These are phyloP conservation scores for Pachyuromys duprasi DNA, from an alignment of 2,797 vertebrate species.

Conservation along the genomic window DNA sequence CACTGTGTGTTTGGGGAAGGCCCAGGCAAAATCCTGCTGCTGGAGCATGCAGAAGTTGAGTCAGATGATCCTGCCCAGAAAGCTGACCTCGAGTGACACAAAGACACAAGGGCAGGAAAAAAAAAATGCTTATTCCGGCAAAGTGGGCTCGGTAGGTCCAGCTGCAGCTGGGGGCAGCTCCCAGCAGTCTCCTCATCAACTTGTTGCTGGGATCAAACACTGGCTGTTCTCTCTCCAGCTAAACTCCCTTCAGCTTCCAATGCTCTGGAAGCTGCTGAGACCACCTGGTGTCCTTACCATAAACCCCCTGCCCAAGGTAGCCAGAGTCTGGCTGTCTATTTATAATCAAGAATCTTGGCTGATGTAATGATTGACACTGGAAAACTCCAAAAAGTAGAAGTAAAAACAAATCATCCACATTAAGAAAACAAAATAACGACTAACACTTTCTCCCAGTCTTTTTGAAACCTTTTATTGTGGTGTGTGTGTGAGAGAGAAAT, in stretches of 20 bases:
- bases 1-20: not conserved
- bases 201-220: not conserved
- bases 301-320: not conserved
- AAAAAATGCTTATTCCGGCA: not conserved
- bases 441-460: conserved; percentile 4
- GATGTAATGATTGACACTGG: not conserved
- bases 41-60: not conserved
- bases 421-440: not conserved
- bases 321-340: not conserved
- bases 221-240: not conserved
- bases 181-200: not conserved
- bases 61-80: conserved; percentile 3
- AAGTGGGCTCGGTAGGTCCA: not conserved
- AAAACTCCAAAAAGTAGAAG: conserved; percentile 17
- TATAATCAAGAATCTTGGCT: conserved; percentile 24
- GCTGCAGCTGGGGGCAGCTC: not conserved
- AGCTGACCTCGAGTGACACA: not conserved
- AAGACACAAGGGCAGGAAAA: not conserved
- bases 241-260: not conserved
- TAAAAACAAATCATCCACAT: not conserved
- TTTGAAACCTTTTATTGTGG: not conserved
- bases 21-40: not conserved
- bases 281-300: not conserved
- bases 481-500: no score
- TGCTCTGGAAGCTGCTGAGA: not conserved